These are phyloP conservation scores for Heliangelus exortis DNA, from an alignment of 2,797 vertebrate genomes.

Conservation along the genomic window DNA sequence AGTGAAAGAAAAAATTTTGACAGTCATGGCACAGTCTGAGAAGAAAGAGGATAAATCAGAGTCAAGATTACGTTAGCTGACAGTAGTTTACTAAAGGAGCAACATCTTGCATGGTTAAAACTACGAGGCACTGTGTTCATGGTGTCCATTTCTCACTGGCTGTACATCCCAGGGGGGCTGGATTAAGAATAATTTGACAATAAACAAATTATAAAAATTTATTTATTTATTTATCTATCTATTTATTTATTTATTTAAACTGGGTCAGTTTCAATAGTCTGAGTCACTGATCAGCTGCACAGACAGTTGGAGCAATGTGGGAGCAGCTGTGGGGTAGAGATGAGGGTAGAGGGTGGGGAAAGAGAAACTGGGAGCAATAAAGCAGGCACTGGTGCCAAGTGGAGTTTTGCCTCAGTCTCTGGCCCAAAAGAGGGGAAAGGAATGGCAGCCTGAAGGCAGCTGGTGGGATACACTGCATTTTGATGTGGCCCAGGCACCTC, in stretches of 20 bases:
- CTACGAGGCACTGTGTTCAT: fast-evolving
- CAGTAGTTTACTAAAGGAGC: not conserved
- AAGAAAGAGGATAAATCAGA: not conserved
- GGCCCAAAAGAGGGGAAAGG: not conserved
- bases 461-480: not conserved
- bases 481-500: not conserved
- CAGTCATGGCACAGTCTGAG: not conserved
- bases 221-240: not conserved
- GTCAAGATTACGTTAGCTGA: not conserved
- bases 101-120: not conserved
- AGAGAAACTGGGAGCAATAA: not conserved
- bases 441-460: not conserved
- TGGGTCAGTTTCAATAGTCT: not conserved
- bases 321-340: not conserved
- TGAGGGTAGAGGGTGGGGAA: not conserved
- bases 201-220: not conserved
- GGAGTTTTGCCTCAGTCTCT: not conserved
- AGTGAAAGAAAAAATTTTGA: not conserved
- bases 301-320: not conserved
- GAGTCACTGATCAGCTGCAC: not conserved
- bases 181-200: not conserved
- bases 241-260: not conserved
- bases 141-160: not conserved
- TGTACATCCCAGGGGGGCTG: not conserved
- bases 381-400: not conserved